Conservation (phyloP, 2,113 vertebrate species). For the Sander lucioperca region DNA sequence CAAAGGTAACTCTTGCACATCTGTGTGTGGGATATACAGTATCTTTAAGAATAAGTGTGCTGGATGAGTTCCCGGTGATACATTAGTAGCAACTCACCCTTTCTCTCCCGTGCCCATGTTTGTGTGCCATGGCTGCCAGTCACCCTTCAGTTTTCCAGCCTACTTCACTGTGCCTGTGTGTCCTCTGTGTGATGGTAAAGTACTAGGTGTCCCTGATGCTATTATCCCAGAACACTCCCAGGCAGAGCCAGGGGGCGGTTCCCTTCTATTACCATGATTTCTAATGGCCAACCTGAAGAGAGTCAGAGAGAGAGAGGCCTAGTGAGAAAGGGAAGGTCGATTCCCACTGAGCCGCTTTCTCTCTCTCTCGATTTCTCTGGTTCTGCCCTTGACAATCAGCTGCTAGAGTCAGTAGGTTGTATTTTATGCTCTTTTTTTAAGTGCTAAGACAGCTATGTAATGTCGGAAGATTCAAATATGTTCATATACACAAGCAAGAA, state of each 20-base stretch:
- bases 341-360: slow-evolving; percentile 16
- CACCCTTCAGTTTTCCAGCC: slow-evolving; percentile 57
- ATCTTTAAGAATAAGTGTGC: slow-evolving; percentile 29
- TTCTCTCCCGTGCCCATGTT: slow-evolving; percentile 72
- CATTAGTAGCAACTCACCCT: slow-evolving; percentile 73
- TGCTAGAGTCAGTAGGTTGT: slow-evolving; percentile 45
- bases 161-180: slow-evolving; percentile 66
- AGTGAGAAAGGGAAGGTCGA: slow-evolving; percentile 42
- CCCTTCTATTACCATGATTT: slow-evolving; percentile 77
- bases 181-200: slow-evolving; percentile 70
- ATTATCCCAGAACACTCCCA: slow-evolving; percentile 82
- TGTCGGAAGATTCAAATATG: background rate
- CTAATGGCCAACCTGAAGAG: slow-evolving; percentile 72
- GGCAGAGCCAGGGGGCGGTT: slow-evolving; percentile 75
- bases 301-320: slow-evolving; percentile 34
- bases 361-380: slow-evolving; percentile 18
- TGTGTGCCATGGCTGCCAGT: slow-evolving; percentile 75
- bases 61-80: slow-evolving; percentile 34
- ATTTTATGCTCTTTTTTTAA: slow-evolving; percentile 32
- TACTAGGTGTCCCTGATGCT: slow-evolving; percentile 80
- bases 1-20: slow-evolving; percentile 18
- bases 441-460: slow-evolving; percentile 10
- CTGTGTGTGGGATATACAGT: slow-evolving; percentile 27
- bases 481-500: background rate
- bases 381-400: slow-evolving; percentile 60